A percentile compares a stretch with the other conserved stretches of the same genome.
These are phyloP conservation scores for Brachyrhaphis roseni DNA, from an alignment of 2,797 vertebrate genomes.

Conservation along the genomic window DNA sequence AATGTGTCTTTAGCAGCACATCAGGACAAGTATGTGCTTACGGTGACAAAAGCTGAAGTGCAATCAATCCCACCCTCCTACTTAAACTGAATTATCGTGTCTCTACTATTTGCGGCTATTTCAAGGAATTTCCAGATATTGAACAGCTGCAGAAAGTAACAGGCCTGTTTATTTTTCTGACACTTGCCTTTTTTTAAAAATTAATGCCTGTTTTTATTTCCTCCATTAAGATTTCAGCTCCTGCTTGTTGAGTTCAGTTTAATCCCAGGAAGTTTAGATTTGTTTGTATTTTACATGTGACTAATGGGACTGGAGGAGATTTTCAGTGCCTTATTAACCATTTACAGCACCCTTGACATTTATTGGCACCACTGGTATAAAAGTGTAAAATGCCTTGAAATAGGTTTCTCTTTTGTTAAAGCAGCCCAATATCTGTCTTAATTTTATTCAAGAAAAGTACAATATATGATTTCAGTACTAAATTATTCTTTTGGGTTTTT, in stretches of 20 bases:
- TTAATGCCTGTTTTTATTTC: slow-evolving; percentile 4
- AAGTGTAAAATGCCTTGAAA: background rate
- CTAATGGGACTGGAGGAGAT: slow-evolving; percentile 33
- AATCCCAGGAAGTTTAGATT: slow-evolving; percentile 6
- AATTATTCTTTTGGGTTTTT: background rate
- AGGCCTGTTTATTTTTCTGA: slow-evolving; percentile 3
- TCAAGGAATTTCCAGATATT: background rate
- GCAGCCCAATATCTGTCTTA: background rate
- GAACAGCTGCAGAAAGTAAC: slow-evolving; percentile 5
- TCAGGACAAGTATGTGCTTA: slow-evolving; percentile 11
- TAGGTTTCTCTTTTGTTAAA: background rate
- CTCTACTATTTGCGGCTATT: background rate
- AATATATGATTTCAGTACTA: background rate
- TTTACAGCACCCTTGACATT: background rate
- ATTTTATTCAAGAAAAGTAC: background rate
- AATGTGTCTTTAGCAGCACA: slow-evolving; percentile 32
- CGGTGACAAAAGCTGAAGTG: slow-evolving; percentile 24
- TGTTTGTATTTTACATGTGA: slow-evolving; percentile 37
- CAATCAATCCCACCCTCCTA: slow-evolving; percentile 42
- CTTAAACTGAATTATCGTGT: background rate
- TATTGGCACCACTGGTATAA: background rate
- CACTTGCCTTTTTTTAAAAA: background rate
- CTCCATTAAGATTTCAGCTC: slow-evolving; percentile 4
- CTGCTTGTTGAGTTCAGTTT: slow-evolving; percentile 13
- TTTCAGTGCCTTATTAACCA: slow-evolving; percentile 31